Evolutionary conservation across 2,113 vertebrate genomes (phyloP).

Genomic region (Climacteris rufus): DNA sequence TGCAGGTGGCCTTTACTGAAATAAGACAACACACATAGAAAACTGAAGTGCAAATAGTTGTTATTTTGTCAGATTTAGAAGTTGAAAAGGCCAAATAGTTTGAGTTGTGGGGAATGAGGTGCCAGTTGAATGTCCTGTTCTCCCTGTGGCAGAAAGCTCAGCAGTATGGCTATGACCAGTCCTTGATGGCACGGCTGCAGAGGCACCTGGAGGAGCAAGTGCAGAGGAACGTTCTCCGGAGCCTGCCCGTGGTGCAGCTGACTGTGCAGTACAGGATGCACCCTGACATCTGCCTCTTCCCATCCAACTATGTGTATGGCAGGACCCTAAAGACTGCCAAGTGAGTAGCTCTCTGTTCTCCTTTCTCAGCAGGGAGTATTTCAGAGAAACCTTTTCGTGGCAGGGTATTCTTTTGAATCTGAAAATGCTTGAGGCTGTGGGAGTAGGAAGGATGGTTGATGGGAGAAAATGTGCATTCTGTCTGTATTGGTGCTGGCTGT

Average conservation of each 20-base stretch:
- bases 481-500: not conserved
- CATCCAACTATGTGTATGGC: slow-evolving; percentile 80
- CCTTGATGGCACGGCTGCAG: slow-evolving; percentile 81
- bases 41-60: not conserved
- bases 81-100: not conserved
- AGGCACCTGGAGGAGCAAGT: slow-evolving; percentile 63
- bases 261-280: slow-evolving; percentile 86
- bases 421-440: not conserved
- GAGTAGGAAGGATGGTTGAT: not conserved
- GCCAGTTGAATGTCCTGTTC: not conserved
- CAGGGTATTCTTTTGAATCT: not conserved
- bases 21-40: not conserved
- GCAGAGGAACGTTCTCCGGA: not conserved
- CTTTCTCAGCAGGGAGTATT: not conserved
- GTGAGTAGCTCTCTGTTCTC: slow-evolving; percentile 34
- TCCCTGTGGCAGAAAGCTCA: slow-evolving; percentile 75
- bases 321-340: slow-evolving; percentile 71
- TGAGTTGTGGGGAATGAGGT: not conserved
- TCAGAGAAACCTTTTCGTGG: not conserved
- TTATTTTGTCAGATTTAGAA: not conserved
- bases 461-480: not conserved
- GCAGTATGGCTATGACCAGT: slow-evolving; percentile 79
- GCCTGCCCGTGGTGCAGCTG: slow-evolving; percentile 71
- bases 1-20: not conserved
- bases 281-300: slow-evolving; percentile 85